Evolutionary conservation across 2,113 vertebrate genomes (phyloP).

Genomic region (Psittacara wagleri): DNA sequence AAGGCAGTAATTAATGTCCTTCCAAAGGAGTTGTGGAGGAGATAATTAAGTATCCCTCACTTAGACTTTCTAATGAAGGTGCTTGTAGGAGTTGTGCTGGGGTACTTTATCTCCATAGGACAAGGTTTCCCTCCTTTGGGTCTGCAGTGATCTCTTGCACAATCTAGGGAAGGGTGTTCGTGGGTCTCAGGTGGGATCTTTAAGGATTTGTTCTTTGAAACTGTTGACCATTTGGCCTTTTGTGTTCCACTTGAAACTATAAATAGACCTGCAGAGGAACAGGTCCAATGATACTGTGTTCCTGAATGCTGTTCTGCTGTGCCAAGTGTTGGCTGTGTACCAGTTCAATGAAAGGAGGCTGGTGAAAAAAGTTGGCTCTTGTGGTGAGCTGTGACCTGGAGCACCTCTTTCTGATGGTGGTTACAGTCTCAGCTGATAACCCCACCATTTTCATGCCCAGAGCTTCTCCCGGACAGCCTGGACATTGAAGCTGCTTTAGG

Average conservation of each 20-base stretch:
- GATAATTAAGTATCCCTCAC: not conserved
- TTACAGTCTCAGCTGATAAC: not conserved
- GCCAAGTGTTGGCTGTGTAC: not conserved
- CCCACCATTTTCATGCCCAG: not conserved
- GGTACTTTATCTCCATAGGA: not conserved
- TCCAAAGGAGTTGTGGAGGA: constrained; percentile 13
- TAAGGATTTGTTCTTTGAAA: not conserved
- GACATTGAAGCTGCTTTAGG: not conserved
- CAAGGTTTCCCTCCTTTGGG: not conserved
- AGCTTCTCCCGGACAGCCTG: not conserved
- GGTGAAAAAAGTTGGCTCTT: not conserved
- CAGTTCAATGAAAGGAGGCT: not conserved
- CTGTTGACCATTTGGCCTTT: not conserved
- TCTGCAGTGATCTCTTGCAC: not conserved
- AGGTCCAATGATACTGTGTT: not conserved
- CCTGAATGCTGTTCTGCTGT: not conserved
- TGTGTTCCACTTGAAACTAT: not conserved
- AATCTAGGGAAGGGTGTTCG: fast-evolving
- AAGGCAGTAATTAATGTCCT: constrained; percentile 1
- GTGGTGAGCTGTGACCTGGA: not conserved
- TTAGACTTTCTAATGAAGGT: not conserved
- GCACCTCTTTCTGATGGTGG: not conserved
- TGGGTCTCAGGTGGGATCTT: not conserved
- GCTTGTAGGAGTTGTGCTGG: not conserved
- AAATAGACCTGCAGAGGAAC: not conserved